Evolutionary conservation across 2,888 invertebrate genomes (phyloP).

Genomic region (Drosophila diplacantha): DNA sequence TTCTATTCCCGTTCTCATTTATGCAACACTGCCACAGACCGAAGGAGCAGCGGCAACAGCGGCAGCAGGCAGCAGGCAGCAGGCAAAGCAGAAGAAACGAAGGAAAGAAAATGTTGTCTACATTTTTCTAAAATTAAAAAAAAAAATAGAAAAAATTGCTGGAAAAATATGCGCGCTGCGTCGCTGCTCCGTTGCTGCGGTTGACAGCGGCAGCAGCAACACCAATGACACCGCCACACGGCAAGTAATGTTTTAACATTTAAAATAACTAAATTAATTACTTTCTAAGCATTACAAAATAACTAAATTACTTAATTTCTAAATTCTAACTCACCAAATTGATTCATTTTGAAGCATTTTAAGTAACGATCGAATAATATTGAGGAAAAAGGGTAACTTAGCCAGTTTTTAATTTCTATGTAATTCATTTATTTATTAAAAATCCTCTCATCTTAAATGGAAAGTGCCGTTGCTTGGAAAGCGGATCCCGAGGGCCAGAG

Average conservation of each 20-base stretch:
- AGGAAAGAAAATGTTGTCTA: slow-evolving; percentile 40
- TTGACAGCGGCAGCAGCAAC: slow-evolving; percentile 21
- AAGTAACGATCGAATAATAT: no score
- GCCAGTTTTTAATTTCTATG: no score
- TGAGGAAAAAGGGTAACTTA: no score
- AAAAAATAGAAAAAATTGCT: slow-evolving; percentile 17
- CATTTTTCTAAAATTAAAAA: slow-evolving; percentile 50
- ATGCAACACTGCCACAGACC: slow-evolving; percentile 48
- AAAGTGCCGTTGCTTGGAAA: no score
- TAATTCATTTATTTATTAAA: no score
- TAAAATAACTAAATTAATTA: no score
- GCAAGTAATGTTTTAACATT: neutral
- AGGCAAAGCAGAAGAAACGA: slow-evolving; percentile 22
- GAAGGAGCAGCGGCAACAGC: slow-evolving; percentile 35
- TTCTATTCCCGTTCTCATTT: slow-evolving; percentile 61
- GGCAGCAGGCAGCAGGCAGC: slow-evolving; percentile 25
- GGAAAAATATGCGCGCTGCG: slow-evolving; percentile 45
- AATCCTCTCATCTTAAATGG: no score
- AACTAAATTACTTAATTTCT: no score
- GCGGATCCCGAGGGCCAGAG: no score
- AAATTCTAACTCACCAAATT: no score
- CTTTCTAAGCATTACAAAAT: no score
- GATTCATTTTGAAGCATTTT: no score
- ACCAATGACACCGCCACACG: slow-evolving; percentile 8
- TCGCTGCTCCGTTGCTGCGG: slow-evolving; percentile 34